Base-by-base conservation (phyloP, 2,797 vertebrate species). In the Pseudochaenichthys georgianus region DNA sequence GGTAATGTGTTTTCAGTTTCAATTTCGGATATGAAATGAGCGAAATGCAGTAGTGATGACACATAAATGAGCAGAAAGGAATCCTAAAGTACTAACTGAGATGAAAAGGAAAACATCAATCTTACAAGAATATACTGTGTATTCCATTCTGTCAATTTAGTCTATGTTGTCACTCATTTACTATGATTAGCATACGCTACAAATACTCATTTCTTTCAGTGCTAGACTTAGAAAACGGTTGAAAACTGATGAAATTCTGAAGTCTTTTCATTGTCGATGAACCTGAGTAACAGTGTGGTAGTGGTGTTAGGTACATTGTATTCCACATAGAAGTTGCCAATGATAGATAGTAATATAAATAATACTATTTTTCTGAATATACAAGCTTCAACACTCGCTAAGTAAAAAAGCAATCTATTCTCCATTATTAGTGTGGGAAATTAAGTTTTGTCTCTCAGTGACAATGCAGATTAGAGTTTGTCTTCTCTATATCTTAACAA, bases 401-500 rank as follows among this genome's bases (percentile, higher is more conserved):
- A 38, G 17, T 84, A 19, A 64, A 61, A 77, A 62, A 73, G 60
- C 52, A 17, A 9, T 60, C 28, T 64, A 2, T 54, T 58, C 64
- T 61, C 61, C n/a, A 45, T 55, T 10, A 28, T 45, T 34, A 73
- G 19, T 31, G 11, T 31, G 52, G 19, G 42, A 46, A 43, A 69
- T 63, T 47, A 42, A 23, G 16, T 45, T 61, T 59, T 19, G 34
- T 72, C 62, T 46, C n/a, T 58, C 0, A 41, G 9, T 48, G 46
- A 60, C 21, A 57, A 6, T 13, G 62, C 41, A 47, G 45, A 63
- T 64, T 46, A 46, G 7, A 58, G 31, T 62, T 58, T n/a, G 9
- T 38, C 13, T 48, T 59, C 23, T 61, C 16, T 54, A 17, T 43
- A 19, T 1, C 23, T 19, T 23, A 52, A 48, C 13, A 38, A 43